phyloP scores from a whole-genome alignment of 2,888 invertebrate genomes.

The Furcula furcula region DNA sequence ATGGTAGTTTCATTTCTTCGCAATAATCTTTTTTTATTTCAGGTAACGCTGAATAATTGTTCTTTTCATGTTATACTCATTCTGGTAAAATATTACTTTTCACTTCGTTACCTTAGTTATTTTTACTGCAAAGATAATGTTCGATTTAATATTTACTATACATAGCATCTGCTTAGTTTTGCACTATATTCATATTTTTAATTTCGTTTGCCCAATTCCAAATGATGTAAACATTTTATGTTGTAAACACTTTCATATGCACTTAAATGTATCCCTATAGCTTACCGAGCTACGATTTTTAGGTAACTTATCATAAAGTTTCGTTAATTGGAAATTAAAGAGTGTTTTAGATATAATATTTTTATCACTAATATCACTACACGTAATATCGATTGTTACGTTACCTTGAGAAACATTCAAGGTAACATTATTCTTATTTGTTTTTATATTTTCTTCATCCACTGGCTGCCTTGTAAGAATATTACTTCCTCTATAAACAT shows the following conservation, averaged over 20 bases:
- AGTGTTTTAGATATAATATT: background rate
- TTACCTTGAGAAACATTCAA: background rate
- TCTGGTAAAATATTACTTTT: background rate
- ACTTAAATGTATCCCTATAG: too few species aligned
- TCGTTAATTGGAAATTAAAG: background rate
- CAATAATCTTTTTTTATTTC: background rate
- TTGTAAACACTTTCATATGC: too few species aligned
- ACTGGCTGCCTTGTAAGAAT: slow-evolving; percentile 1
- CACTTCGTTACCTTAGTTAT: background rate
- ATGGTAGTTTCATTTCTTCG: slow-evolving; percentile 2
- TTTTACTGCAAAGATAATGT: background rate
- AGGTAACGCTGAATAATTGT: slow-evolving; percentile 2
- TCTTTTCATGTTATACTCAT: too few species aligned
- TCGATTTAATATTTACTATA: background rate
- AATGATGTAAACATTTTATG: too few species aligned
- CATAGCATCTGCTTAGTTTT: too few species aligned
- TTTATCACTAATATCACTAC: background rate
- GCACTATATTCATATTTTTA: too few species aligned
- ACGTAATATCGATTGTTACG: background rate
- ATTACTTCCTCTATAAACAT: background rate
- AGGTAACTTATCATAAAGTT: background rate
- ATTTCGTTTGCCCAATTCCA: too few species aligned
- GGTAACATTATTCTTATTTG: background rate
- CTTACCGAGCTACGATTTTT: background rate
- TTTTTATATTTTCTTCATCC: background rate